These are phyloP conservation scores for Cyprinodon diabolis DNA, from an alignment of 2,797 vertebrate genomes.

Conservation along the genomic window DNA sequence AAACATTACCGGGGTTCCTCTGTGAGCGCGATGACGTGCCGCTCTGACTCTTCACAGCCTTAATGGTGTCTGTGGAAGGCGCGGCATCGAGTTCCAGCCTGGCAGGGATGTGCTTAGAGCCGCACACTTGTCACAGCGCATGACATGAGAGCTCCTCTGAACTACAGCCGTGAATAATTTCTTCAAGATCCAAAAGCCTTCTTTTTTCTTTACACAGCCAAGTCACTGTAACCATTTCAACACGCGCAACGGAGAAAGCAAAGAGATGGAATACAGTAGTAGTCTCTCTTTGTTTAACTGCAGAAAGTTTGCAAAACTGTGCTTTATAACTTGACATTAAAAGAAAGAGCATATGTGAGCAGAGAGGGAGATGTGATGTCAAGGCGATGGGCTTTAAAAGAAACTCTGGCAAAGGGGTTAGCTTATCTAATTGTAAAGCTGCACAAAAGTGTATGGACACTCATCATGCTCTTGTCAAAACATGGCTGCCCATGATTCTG, in stretches of 20 bases:
- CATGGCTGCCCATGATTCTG: constrained; percentile 61
- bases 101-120: constrained; percentile 68
- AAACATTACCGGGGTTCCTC: constrained; percentile 56
- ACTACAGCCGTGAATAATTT: constrained; percentile 77
- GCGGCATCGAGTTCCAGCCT: constrained; percentile 58
- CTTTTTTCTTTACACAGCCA: constrained; percentile 65
- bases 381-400: constrained; percentile 48
- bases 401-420: constrained; percentile 58
- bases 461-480: constrained; percentile 75
- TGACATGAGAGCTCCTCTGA: constrained; percentile 72
- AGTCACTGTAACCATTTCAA: constrained; percentile 78
- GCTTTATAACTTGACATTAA: constrained; percentile 70
- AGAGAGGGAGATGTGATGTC: constrained; percentile 41
- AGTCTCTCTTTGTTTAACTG: constrained; percentile 73
- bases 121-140: constrained; percentile 75
- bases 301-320: constrained; percentile 76
- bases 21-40: constrained; percentile 56
- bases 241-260: constrained; percentile 69
- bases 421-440: constrained; percentile 70
- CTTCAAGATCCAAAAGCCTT: constrained; percentile 69
- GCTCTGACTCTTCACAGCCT: constrained; percentile 60
- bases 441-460: constrained; percentile 61
- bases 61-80: constrained; percentile 74
- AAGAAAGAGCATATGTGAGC: constrained; percentile 60
- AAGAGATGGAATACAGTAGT: constrained; percentile 65